Conservation (phyloP, 1,140 invertebrate genomes). For the Drosophila nigrodunni region DNA sequence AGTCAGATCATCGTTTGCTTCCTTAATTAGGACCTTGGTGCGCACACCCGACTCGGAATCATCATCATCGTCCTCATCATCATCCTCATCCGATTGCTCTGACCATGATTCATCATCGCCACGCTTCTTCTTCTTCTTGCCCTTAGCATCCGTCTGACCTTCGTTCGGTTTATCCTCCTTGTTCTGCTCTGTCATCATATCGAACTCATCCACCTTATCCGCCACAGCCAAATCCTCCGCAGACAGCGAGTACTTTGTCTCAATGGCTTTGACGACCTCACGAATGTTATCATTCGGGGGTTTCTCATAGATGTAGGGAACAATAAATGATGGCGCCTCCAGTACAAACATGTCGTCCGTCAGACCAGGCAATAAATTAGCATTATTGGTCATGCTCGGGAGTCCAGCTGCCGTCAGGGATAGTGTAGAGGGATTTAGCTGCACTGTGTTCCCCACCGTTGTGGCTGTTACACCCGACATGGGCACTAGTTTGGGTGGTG, state of each 20-base stretch:
- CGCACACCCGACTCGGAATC: conserved; percentile 85
- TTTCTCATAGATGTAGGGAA: conserved; percentile 96
- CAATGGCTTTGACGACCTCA: conserved; percentile 89
- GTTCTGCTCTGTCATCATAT: conserved; percentile 82
- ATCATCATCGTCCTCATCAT: conserved; percentile 86
- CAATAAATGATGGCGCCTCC: conserved; percentile 95
- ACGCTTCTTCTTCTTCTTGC: conserved; percentile 84
- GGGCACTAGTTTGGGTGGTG: conserved; percentile 79
- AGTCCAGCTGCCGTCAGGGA: conserved; percentile 57
- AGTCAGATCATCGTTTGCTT: conserved; percentile 86
- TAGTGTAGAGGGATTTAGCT: conserved; percentile 76
- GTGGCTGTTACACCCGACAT: conserved; percentile 48
- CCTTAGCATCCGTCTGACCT: conserved; percentile 40
- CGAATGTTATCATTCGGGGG: conserved; percentile 91
- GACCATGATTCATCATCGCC: conserved; percentile 84
- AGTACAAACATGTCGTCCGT: conserved; percentile 96
- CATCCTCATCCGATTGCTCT: conserved; percentile 84
- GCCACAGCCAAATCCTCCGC: conserved; percentile 85
- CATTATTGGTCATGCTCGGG: conserved; percentile 80
- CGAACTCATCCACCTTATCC: conserved; percentile 82
- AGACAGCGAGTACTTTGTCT: conserved; percentile 87
- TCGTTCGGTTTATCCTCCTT: conserved; percentile 72
- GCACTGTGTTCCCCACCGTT: conserved; percentile 48
- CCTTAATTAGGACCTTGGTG: conserved; percentile 86
- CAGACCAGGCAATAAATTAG: conserved; percentile 90